Conservation (phyloP, 2,888 invertebrate species). For the Sinohyriopsis cumingii region DNA sequence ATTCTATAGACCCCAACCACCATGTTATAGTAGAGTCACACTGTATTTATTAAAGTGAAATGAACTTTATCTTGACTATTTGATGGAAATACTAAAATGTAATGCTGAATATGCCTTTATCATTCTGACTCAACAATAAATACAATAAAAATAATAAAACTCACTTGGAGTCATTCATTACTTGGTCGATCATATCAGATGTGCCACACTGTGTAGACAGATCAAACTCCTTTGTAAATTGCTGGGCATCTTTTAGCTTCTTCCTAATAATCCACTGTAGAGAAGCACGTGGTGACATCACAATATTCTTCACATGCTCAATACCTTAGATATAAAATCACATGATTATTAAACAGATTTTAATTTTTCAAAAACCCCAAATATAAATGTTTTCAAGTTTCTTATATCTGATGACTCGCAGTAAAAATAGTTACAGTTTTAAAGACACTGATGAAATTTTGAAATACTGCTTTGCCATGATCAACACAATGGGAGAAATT, state of each 20-base stretch:
- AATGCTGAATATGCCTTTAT: background rate
- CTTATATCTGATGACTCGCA: no score
- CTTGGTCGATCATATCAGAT: constrained; percentile 39
- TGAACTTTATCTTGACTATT: no score
- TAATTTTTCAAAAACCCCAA: no score
- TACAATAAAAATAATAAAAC: background rate
- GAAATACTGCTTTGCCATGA: no score
- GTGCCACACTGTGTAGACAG: constrained; percentile 38
- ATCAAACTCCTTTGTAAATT: constrained; percentile 34
- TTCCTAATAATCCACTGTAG: constrained; percentile 53
- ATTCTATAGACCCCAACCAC: no score
- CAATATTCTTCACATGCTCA: constrained; percentile 49
- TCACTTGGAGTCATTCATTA: constrained; percentile 50
- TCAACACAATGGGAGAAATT: no score
- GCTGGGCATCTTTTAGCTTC: constrained; percentile 41
- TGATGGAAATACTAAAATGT: no score
- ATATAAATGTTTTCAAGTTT: no score
- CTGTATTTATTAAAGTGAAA: no score
- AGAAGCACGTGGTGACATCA: constrained; percentile 46
- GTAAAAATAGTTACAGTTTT: no score
- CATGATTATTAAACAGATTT: background rate
- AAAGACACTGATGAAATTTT: no score
- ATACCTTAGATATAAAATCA: constrained; percentile 30
- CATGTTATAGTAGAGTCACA: no score
- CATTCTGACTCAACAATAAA: background rate